Conservation (phyloP, 2,888 invertebrate genomes). For the Drosophila hawaiiensis region DNA sequence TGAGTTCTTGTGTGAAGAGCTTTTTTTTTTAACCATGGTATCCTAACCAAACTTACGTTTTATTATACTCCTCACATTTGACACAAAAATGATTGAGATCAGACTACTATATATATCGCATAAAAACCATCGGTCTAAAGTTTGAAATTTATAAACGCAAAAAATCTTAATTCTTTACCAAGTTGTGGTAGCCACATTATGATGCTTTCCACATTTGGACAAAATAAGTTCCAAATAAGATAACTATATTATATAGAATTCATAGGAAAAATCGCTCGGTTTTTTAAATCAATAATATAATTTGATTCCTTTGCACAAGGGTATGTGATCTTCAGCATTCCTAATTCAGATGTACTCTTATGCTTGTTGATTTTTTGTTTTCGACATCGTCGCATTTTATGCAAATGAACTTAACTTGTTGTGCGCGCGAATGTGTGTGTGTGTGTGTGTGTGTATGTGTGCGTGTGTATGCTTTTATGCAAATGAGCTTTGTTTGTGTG, state of each 20-base stretch:
- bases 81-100: no score
- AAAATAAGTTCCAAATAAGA: background rate
- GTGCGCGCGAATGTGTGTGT: constrained; percentile 7
- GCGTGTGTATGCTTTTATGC: constrained; percentile 49
- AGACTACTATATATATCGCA: no score
- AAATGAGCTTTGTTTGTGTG: constrained; percentile 48
- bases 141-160: no score
- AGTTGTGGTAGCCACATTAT: background rate
- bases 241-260: background rate
- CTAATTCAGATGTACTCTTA: background rate
- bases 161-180: background rate
- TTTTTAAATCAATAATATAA: background rate
- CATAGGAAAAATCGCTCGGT: background rate
- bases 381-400: constrained; percentile 62
- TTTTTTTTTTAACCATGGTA: no score
- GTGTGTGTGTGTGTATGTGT: background rate
- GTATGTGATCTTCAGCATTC: background rate
- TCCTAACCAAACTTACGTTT: no score
- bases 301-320: background rate
- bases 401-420: constrained; percentile 70
- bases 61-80: no score
- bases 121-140: no score
- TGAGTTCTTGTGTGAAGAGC: background rate
- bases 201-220: background rate
- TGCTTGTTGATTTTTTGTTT: constrained; percentile 19